These are phyloP conservation scores for Acrocephalus kingi DNA, from an alignment of 2,113 vertebrate genomes.

Conservation along the genomic window DNA sequence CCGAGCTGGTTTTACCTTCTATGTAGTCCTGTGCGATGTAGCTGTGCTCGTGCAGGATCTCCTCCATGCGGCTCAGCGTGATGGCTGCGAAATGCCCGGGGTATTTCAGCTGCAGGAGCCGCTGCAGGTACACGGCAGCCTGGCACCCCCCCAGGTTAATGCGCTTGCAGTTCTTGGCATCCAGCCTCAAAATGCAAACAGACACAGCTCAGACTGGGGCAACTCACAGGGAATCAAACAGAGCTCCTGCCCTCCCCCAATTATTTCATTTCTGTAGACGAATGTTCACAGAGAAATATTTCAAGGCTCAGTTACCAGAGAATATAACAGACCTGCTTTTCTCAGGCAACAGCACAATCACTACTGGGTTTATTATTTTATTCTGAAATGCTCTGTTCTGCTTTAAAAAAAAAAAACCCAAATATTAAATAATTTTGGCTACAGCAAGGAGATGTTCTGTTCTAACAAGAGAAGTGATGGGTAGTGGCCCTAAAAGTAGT, in stretches of 20 bases:
- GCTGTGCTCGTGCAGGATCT: slow-evolving; percentile 93
- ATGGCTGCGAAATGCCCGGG: slow-evolving; percentile 89
- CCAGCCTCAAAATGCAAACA: slow-evolving; percentile 76
- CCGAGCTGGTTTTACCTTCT: slow-evolving; percentile 75
- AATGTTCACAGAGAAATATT: neutral
- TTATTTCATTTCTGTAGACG: rapidly evolving
- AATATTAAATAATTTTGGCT: neutral
- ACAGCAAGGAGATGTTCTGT: neutral
- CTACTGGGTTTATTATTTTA: neutral
- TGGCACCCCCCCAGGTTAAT: slow-evolving; percentile 94
- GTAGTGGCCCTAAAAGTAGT: neutral
- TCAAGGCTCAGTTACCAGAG: neutral
- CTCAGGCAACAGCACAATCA: neutral
- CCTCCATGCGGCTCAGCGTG: slow-evolving; percentile 94
- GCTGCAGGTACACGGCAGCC: slow-evolving; percentile 89
- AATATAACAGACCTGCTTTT: neutral
- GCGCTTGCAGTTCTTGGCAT: slow-evolving; percentile 90
- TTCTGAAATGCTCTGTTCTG: neutral
- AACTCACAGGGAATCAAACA: neutral
- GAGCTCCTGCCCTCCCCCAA: neutral
- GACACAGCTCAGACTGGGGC: neutral
- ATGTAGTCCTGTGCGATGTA: slow-evolving; percentile 89
- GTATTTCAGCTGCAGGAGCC: slow-evolving; percentile 95
- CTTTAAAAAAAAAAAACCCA: neutral
- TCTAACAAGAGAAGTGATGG: neutral